Conservation (phyloP, 2,888 invertebrate species). For the Hartigia nigra region DNA sequence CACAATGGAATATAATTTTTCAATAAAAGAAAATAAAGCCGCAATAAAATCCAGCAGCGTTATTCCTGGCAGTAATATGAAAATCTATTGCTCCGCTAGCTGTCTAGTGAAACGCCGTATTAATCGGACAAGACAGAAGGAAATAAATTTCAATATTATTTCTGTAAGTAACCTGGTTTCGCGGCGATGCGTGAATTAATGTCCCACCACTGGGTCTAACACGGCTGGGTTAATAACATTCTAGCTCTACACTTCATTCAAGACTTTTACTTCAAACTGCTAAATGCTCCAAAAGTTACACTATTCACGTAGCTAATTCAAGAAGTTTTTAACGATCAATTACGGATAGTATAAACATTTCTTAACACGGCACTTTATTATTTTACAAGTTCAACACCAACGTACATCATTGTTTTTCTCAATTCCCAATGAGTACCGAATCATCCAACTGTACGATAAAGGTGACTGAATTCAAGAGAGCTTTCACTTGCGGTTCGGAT, state of each 20-base stretch:
- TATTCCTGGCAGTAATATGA: not conserved
- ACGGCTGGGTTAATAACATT: not conserved
- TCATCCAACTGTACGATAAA: not conserved
- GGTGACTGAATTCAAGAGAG: not conserved
- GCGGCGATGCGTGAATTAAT: not conserved
- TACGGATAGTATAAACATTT: not conserved
- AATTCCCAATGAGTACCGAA: not conserved
- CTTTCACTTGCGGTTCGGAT: conserved; percentile 30
- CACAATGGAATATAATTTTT: not conserved
- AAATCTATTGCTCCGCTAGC: not conserved
- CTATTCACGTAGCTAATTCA: not conserved
- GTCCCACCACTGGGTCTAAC: not conserved
- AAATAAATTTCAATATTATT: conserved; percentile 6
- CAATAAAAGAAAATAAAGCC: not conserved
- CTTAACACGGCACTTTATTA: not conserved
- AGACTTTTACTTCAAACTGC: not conserved
- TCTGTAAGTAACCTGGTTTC: not conserved
- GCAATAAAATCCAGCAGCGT: not conserved
- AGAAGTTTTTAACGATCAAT: not conserved
- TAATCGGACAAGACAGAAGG: not conserved
- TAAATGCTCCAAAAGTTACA: not conserved
- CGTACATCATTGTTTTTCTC: not conserved
- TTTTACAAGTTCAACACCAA: not conserved
- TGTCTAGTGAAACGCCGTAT: not conserved
- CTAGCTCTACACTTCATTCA: not conserved